Percentiles rank a stretch among this genome's conserved stretches.
These are phyloP conservation scores for Andricus curvator DNA, from an alignment of 2,888 invertebrate genomes.

Conservation along the genomic window DNA sequence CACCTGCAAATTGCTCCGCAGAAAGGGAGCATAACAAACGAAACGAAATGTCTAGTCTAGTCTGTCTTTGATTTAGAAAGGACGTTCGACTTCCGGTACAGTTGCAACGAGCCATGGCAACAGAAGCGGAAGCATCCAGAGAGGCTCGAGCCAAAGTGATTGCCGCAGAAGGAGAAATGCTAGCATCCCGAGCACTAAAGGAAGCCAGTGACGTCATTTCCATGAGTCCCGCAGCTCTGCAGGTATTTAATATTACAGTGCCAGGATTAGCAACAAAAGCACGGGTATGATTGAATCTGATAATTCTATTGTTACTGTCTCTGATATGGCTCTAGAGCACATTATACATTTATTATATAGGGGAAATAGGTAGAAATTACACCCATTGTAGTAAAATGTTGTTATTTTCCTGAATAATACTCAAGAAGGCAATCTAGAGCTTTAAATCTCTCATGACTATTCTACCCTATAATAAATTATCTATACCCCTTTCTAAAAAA, in stretches of 20 bases:
- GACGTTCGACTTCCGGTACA: constrained; percentile 89
- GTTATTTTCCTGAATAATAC: not conserved
- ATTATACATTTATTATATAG: not conserved
- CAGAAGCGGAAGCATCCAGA: constrained; percentile 89
- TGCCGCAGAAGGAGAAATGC: constrained; percentile 92
- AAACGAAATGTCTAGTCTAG: constrained; percentile 42
- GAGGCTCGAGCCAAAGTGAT: constrained; percentile 88
- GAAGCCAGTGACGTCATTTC: constrained; percentile 93
- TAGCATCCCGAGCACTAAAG: constrained; percentile 90
- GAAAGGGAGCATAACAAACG: constrained; percentile 28
- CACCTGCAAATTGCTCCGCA: not conserved
- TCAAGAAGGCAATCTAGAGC: too few species aligned
- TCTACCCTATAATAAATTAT: too few species aligned
- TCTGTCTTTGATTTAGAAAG: constrained; percentile 80
- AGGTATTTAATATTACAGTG: constrained; percentile 76
- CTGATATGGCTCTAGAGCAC: not conserved
- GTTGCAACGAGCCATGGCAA: constrained; percentile 90
- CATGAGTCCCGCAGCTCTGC: constrained; percentile 89
- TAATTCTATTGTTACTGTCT: constrained; percentile 19
- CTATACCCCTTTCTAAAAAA: too few species aligned
- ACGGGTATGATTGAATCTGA: constrained; percentile 4
- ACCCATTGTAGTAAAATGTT: not conserved
- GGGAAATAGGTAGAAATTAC: not conserved
- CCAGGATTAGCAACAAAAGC: constrained; percentile 30
- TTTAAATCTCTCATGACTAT: too few species aligned